These are phyloP conservation scores for Polyommatus icarus DNA, from an alignment of 2,888 invertebrate genomes.

Conservation along the genomic window DNA sequence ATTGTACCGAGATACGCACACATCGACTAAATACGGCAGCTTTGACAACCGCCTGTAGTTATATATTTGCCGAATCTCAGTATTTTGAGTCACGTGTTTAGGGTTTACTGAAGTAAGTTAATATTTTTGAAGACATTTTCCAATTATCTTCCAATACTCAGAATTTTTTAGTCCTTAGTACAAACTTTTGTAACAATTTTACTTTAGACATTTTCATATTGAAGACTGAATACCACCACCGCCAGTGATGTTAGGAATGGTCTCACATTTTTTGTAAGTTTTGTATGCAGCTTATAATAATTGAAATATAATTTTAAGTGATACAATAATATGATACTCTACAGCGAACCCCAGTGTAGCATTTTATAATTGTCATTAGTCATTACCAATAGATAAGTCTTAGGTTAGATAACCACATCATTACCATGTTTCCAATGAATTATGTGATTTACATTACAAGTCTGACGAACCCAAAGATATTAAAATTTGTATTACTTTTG, in stretches of 20 bases:
- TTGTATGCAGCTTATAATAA: constrained; percentile 1
- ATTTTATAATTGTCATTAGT: not conserved
- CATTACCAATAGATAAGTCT: constrained; percentile 30
- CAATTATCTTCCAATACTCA: constrained; percentile 18
- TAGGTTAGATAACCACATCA: constrained; percentile 28
- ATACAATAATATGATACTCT: not conserved
- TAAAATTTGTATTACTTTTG: constrained; percentile 42
- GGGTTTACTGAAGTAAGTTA: constrained; percentile 15
- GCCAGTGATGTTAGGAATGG: constrained; percentile 3
- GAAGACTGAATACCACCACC: constrained; percentile 18
- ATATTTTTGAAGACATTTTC: constrained; percentile 9
- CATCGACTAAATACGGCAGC: constrained; percentile 82
- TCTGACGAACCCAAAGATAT: constrained; percentile 61
- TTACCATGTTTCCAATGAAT: constrained; percentile 44
- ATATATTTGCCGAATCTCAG: constrained; percentile 36
- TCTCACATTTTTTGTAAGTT: constrained; percentile 28
- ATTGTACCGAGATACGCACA: constrained; percentile 88
- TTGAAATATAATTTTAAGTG: not conserved
- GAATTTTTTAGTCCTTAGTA: not conserved
- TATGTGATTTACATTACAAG: constrained; percentile 55
- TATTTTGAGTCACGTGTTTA: constrained; percentile 31
- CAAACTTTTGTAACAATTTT: not conserved
- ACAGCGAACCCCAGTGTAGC: not conserved
- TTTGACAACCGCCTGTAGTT: constrained; percentile 18
- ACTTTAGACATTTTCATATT: constrained; percentile 18